Percentiles rank a stretch among this genome's conserved stretches.
phyloP scores from a whole-genome alignment of 2,113 vertebrate species.

The Ictalurus furcatus region DNA sequence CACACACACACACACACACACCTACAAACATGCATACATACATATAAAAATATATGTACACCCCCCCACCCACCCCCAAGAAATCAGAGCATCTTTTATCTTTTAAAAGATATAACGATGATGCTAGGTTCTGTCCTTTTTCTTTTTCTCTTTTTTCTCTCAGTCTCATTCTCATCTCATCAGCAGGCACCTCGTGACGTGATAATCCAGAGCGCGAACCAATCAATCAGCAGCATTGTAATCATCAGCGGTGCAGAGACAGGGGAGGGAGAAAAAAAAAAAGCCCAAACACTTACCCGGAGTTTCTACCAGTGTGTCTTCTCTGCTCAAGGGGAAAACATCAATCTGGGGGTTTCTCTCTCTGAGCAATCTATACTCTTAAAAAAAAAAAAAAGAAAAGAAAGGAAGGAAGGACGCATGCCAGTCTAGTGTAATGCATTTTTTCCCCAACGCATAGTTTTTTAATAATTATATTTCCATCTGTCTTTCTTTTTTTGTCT shows the following conservation, averaged over 20 bases:
- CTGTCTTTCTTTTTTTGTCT: conserved; percentile 50
- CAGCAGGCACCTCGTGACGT: conserved; percentile 81
- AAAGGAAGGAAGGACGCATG: conserved; percentile 35
- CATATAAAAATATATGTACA: background rate
- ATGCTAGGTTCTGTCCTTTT: background rate
- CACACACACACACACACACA: conserved; percentile 47
- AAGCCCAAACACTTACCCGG: conserved; percentile 78
- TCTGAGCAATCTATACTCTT: conserved; percentile 69
- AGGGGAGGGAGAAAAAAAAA: conserved; percentile 53
- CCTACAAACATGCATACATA: conserved; percentile 50
- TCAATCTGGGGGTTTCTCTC: conserved; percentile 63
- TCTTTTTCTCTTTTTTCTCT: conserved; percentile 45
- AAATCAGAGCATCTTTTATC: background rate
- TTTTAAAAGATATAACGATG: background rate
- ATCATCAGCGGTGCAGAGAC: conserved; percentile 67
- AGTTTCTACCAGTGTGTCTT: conserved; percentile 71
- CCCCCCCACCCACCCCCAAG: background rate
- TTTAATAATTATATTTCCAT: conserved; percentile 67
- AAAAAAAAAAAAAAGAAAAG: conserved; percentile 62
- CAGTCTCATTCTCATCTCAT: conserved; percentile 70
- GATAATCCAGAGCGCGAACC: conserved; percentile 78
- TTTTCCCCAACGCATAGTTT: conserved; percentile 59
- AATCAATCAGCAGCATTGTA: conserved; percentile 81
- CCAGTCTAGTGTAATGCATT: conserved; percentile 55
- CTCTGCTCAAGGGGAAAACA: conserved; percentile 66